Base-by-base conservation (phyloP, 2,113 vertebrate species). In the Rhea americana region DNA sequence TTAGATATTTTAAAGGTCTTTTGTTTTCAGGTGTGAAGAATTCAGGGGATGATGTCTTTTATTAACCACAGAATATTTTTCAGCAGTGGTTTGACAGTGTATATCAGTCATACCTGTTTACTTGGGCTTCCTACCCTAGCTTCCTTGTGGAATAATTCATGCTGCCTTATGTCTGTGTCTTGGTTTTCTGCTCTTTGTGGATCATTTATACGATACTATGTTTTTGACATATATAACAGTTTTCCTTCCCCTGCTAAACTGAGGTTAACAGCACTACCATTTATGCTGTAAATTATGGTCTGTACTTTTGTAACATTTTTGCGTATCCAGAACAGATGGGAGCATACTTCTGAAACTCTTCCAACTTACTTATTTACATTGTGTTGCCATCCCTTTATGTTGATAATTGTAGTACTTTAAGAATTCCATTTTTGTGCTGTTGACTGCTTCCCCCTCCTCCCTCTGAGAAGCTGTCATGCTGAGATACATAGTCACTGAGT, bases 361-460 rank as follows among this genome's bases (percentile, higher is more conserved):
- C 87, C 59, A 92, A 85, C 91, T 94, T 73, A 78, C 92, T 95
- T 96, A 62, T 95, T 93, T 89, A 93, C 21, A 51, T 63, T 82
- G 13, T 82, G 35, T 85, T 92, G 63, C 72, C 43, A 67, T 89
- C 55, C 55, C 68, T 92, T 87, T 85, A 82, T 89, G 71, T 91
- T 72, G 62, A 59, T 80, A 94, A 89, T 18, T 82, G 83, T 75
- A 82, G 24, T 82, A 65, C 45, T 89, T 84, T 30, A 62, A 92
- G 77, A 84, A 86, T 58, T 90, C 67, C 37, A 5, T 61, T 92
- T 90, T 59, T 88, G 14, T 84, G 35, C 51, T 89, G 39, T 87
- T 89, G 75, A 73, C 28, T 89, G 53, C 92, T 92, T 76, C 32
- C 18, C 53, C n/a, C 26, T 19, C 80, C 7, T 8, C 61, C 47